Conservation (phyloP, 2,888 invertebrate species). For the Ceraclea dissimilis region DNA sequence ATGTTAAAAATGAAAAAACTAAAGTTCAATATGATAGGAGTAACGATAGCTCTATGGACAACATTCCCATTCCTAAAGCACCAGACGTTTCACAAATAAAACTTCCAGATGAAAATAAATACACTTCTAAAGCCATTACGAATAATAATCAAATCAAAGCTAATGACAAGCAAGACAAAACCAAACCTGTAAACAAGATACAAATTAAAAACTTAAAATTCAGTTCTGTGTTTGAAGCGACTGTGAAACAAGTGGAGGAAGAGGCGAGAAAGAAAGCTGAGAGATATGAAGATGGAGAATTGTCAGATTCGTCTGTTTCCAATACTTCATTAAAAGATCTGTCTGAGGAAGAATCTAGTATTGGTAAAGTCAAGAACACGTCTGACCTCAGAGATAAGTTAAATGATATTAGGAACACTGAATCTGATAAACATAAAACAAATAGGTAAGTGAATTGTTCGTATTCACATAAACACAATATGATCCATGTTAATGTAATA, state of each 20-base stretch:
- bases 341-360: conserved; percentile 37
- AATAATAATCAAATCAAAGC: conserved; percentile 8
- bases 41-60: conserved; percentile 29
- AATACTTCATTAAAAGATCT: conserved; percentile 39
- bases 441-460: neutral
- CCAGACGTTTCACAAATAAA: conserved; percentile 28
- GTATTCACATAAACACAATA: too few species aligned
- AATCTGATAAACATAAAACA: conserved; percentile 4
- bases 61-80: conserved; percentile 27
- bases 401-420: conserved; percentile 9
- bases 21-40: conserved; percentile 12
- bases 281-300: conserved; percentile 57
- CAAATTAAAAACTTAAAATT: conserved; percentile 62
- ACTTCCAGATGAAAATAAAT: conserved; percentile 33
- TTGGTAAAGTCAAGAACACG: conserved; percentile 25
- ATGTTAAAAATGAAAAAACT: conserved; percentile 20
- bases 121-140: neutral
- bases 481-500: too few species aligned
- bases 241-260: conserved; percentile 56
- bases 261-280: conserved; percentile 54
- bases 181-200: conserved; percentile 49
- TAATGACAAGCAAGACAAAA: conserved; percentile 36
- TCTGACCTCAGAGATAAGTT: conserved; percentile 21
- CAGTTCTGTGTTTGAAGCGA: conserved; percentile 58
- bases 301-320: conserved; percentile 38